Percentiles rank a stretch among this genome's conserved stretches.
These are phyloP conservation scores for Styela clava DNA, from an alignment of 23 tunicate genomes.

Conservation along the genomic window DNA sequence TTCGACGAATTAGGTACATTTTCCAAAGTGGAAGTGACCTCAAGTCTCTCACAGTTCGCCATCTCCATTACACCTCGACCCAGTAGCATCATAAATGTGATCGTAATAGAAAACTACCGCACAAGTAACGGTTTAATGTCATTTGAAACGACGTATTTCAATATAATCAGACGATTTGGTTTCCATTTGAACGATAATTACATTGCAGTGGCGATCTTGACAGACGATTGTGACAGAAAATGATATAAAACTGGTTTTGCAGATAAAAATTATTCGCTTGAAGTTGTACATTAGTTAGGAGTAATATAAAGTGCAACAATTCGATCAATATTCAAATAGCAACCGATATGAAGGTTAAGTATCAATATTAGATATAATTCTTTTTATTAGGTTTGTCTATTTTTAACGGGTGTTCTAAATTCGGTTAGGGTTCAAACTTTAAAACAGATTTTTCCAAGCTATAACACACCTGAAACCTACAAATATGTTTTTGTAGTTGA, in stretches of 20 bases:
- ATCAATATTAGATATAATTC: no score
- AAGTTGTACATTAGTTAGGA: no score
- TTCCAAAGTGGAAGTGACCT: not conserved
- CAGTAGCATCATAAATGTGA: not conserved
- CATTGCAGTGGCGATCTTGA: not conserved
- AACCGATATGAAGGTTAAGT: no score
- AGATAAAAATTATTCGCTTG: no score
- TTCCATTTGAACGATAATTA: not conserved
- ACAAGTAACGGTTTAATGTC: not conserved
- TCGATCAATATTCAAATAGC: no score
- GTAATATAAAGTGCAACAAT: no score
- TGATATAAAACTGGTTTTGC: not conserved
- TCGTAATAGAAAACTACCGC: not conserved
- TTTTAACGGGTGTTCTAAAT: no score
- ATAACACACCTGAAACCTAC: no score
- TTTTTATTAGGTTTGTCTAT: no score
- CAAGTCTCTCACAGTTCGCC: not conserved
- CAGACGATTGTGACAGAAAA: not conserved
- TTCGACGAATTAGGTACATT: not conserved
- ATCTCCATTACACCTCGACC: not conserved
- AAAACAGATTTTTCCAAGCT: no score
- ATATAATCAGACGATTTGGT: not conserved
- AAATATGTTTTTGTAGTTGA: no score
- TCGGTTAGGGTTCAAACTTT: no score
- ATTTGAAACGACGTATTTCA: not conserved